Percentiles rank a stretch among this genome's conserved stretches.
phyloP scores from a whole-genome alignment of 2,113 vertebrate species.

The Lucifuga dentata region DNA sequence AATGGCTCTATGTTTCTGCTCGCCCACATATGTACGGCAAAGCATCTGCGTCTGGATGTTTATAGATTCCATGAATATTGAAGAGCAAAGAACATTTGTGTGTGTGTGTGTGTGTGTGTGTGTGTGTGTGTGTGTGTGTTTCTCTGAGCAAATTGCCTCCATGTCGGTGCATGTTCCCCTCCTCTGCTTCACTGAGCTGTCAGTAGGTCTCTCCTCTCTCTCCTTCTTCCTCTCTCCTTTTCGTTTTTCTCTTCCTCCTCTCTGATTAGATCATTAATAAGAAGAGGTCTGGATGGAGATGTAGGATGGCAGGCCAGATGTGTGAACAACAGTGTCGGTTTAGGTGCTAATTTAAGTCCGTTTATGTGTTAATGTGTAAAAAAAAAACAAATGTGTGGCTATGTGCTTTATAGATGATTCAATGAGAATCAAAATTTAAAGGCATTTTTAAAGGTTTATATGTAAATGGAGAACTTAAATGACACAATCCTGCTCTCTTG shows the following conservation, averaged over 20 bases:
- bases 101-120: slow-evolving; percentile 15
- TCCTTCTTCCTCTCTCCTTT: neutral
- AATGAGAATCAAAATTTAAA: too few relatives aligned
- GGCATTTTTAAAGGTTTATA: too few relatives aligned
- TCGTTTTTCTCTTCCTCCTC: slow-evolving; percentile 26
- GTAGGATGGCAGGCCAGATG: slow-evolving; percentile 30
- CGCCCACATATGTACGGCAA: slow-evolving; percentile 11
- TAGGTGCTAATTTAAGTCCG: slow-evolving; percentile 9
- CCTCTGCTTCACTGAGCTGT: slow-evolving; percentile 72
- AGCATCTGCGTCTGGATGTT: slow-evolving; percentile 12
- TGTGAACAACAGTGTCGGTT: slow-evolving; percentile 9
- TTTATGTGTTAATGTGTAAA: neutral
- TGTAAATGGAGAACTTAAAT: too few relatives aligned
- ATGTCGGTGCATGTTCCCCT: slow-evolving; percentile 15
- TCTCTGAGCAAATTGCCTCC: slow-evolving; percentile 13
- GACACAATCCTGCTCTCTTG: too few relatives aligned
- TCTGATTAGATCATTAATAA: slow-evolving; percentile 42
- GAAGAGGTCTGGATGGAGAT: slow-evolving; percentile 10
- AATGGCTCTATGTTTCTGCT: slow-evolving; percentile 26
- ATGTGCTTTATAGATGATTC: too few relatives aligned
- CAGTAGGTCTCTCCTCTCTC: slow-evolving; percentile 53
- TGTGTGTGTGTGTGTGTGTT: slow-evolving; percentile 44
- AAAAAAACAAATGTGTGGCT: too few relatives aligned
- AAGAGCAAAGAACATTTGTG: slow-evolving; percentile 1
- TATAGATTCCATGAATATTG: slow-evolving; percentile 19